These are phyloP conservation scores for Paradoxurus hermaphroditus DNA, from an alignment of 2,113 vertebrate species.

Conservation along the genomic window DNA sequence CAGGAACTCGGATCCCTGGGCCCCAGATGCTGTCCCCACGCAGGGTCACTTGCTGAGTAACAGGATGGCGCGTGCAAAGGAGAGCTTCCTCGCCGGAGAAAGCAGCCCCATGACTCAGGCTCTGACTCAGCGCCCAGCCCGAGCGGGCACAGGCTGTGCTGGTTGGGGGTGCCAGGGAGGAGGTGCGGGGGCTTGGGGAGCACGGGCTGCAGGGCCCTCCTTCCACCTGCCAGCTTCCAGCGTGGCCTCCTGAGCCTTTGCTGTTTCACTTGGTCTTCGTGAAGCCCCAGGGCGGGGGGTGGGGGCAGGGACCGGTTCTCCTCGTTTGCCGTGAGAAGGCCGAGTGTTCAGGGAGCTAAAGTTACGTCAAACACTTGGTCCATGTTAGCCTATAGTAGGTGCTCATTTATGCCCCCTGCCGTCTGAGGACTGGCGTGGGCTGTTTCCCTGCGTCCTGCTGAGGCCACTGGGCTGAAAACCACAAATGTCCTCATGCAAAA, in stretches of 20 bases:
- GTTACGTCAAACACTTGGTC: not conserved
- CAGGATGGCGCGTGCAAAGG: not conserved
- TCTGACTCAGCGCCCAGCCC: not conserved
- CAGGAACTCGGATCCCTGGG: accelerated
- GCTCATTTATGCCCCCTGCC: not conserved
- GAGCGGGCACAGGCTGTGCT: not conserved
- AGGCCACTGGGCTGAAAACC: not conserved
- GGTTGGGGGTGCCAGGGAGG: not conserved
- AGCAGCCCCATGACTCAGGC: not conserved
- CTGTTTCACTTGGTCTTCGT: not conserved
- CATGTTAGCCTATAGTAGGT: not conserved
- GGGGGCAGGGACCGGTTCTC: not conserved
- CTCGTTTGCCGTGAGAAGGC: not conserved
- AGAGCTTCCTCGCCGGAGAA: accelerated
- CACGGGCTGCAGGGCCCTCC: not conserved
- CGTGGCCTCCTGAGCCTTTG: not conserved
- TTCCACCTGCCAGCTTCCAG: too few species aligned
- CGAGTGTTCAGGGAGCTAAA: not conserved
- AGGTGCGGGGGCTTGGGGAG: not conserved
- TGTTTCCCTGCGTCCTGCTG: not conserved
- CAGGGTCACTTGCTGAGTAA: not conserved
- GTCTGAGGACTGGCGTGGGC: not conserved
- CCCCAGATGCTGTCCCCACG: not conserved
- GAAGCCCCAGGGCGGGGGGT: too few species aligned
- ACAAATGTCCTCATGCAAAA: not conserved